These are phyloP conservation scores for Bergia puertoricense DNA, from an alignment of 92 coral and sea anemone species.

Conservation along the genomic window DNA sequence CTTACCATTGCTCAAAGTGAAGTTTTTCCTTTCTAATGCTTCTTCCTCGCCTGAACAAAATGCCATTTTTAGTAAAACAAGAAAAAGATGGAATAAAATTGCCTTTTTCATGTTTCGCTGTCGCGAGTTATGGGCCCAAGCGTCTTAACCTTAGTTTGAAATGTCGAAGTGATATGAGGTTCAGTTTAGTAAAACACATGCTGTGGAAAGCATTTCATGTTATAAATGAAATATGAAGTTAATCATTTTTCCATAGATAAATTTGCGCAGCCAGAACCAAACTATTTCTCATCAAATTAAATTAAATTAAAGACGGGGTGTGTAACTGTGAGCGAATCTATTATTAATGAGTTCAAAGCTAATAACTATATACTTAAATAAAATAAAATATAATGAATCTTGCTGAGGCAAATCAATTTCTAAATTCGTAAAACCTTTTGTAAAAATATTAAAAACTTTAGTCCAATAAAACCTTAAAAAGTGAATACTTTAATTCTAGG, in stretches of 20 bases:
- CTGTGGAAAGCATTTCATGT: not conserved
- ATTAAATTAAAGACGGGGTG: not conserved
- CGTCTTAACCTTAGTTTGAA: not conserved
- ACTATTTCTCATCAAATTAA: not conserved
- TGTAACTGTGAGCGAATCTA: not conserved
- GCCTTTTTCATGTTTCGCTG: not conserved
- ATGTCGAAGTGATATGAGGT: not conserved
- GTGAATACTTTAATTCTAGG: not conserved
- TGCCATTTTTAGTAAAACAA: not conserved
- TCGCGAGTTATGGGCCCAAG: not conserved
- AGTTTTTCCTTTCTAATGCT: not conserved
- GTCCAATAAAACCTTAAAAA: not conserved
- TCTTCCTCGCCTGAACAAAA: not conserved
- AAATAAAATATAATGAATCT: not conserved
- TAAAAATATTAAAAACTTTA: no score
- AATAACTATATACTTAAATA: not conserved
- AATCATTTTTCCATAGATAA: not conserved
- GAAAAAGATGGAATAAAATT: not conserved
- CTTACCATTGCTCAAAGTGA: not conserved
- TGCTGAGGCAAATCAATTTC: not conserved
- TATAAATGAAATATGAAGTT: not conserved
- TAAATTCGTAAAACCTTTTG: no score
- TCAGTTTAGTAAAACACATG: not conserved
- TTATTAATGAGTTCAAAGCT: not conserved
- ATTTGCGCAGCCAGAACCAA: not conserved